Conservation (phyloP, 2,113 vertebrate species). For the Herpetotheres cachinnans region DNA sequence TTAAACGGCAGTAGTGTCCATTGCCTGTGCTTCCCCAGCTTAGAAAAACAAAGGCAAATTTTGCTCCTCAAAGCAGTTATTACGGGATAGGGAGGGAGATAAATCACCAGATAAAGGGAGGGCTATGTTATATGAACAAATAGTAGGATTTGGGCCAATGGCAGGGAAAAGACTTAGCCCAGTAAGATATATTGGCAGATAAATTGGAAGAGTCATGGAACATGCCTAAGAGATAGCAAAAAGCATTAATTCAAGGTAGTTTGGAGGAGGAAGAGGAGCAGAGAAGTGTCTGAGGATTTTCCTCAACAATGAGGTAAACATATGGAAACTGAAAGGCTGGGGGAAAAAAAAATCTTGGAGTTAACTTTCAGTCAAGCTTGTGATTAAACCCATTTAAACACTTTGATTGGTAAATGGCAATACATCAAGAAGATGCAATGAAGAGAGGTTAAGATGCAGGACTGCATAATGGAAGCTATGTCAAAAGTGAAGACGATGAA, state of each 20-base stretch:
- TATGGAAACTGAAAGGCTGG: not conserved
- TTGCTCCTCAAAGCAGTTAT: not conserved
- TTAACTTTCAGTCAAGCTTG: not conserved
- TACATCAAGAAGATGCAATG: not conserved
- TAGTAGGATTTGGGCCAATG: not conserved
- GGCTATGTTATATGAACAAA: not conserved
- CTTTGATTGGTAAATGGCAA: not conserved
- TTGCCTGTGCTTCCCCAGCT: not conserved
- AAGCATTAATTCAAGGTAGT: not conserved
- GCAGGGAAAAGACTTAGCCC: not conserved
- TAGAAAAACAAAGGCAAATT: conserved; percentile 12
- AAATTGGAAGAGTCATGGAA: not conserved
- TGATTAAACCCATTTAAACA: not conserved
- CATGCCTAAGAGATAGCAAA: not conserved
- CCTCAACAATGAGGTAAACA: not conserved
- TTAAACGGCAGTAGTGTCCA: not conserved
- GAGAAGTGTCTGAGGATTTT: not conserved
- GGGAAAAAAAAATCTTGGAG: not conserved
- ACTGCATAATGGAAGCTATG: not conserved
- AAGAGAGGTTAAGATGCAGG: not conserved
- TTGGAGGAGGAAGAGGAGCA: not conserved
- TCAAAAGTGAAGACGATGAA: not conserved
- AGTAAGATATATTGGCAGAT: not conserved
- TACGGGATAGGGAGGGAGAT: not conserved
- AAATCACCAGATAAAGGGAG: not conserved